These are phyloP conservation scores for Trematomus bernacchii DNA, from an alignment of 2,797 vertebrate genomes.

Conservation along the genomic window DNA sequence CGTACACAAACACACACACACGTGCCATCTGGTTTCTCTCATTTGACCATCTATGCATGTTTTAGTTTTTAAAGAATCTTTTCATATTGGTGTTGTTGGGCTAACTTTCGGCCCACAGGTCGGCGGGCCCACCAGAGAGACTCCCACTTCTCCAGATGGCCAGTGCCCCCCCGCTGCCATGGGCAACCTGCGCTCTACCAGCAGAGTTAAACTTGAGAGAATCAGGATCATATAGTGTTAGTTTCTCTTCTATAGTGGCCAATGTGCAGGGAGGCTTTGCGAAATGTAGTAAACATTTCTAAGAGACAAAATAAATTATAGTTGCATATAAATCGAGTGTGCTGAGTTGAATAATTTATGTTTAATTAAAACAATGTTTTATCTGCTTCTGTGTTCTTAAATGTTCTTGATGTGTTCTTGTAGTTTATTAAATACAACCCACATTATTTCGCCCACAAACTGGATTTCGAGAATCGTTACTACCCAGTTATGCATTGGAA, in stretches of 20 bases:
- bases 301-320: not conserved
- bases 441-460: too few species aligned
- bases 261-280: slow-evolving; percentile 14
- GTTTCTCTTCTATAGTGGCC: slow-evolving; percentile 19
- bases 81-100: slow-evolving; percentile 44
- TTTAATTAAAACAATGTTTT: too few species aligned
- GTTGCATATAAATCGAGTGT: too few species aligned
- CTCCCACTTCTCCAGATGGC: slow-evolving; percentile 74
- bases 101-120: slow-evolving; percentile 59
- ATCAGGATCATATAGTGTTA: slow-evolving; percentile 20
- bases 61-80: slow-evolving; percentile 28
- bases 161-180: slow-evolving; percentile 54
- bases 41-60: slow-evolving; percentile 33
- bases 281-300: not conserved
- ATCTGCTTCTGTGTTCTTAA: too few species aligned
- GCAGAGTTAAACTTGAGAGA: slow-evolving; percentile 46
- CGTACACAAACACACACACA: slow-evolving; percentile 10
- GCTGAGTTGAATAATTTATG: too few species aligned
- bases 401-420: too few species aligned
- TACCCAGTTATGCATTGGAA: too few species aligned
- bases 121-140: slow-evolving; percentile 55
- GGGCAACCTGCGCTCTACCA: slow-evolving; percentile 52
- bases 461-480: too few species aligned
- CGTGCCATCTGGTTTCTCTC: slow-evolving; percentile 46
- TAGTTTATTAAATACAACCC: too few species aligned